phyloP scores from a whole-genome alignment of 2,888 invertebrate species.

The Lapara coniferarum region DNA sequence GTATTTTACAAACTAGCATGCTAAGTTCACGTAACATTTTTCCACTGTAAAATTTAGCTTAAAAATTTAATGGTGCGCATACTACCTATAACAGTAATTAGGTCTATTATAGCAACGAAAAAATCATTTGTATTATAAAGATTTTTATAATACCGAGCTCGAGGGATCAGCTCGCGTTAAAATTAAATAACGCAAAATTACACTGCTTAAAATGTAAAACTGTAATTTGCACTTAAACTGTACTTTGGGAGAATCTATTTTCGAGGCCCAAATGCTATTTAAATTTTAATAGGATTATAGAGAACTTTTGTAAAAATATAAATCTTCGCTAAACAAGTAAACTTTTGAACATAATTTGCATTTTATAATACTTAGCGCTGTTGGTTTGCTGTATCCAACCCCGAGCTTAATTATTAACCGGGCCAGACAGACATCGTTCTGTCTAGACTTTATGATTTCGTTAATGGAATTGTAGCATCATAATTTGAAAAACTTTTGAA shows the following conservation, averaged over 20 bases:
- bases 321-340: conserved; percentile 21
- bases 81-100: too few species aligned
- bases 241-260: background rate
- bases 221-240: background rate
- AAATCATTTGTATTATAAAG: too few species aligned
- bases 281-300: conserved; percentile 20
- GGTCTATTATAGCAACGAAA: too few species aligned
- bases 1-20: too few species aligned
- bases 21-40: too few species aligned
- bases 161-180: background rate
- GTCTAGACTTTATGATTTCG: conserved; percentile 20
- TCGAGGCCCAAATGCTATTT: background rate
- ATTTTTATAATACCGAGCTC: background rate
- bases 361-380: conserved; percentile 18
- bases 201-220: background rate
- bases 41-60: too few species aligned
- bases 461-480: conserved; percentile 4
- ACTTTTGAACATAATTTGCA: conserved; percentile 20
- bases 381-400: conserved; percentile 12
- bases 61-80: too few species aligned
- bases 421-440: conserved; percentile 8
- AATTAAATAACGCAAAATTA: background rate
- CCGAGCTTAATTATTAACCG: conserved; percentile 8
- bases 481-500: conserved; percentile 9
- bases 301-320: conserved; percentile 15